Evolutionary conservation across 2,113 vertebrate species (phyloP), one percentile per base, ranked within the genome.

Genomic region (Halcyon senegalensis): DNA sequence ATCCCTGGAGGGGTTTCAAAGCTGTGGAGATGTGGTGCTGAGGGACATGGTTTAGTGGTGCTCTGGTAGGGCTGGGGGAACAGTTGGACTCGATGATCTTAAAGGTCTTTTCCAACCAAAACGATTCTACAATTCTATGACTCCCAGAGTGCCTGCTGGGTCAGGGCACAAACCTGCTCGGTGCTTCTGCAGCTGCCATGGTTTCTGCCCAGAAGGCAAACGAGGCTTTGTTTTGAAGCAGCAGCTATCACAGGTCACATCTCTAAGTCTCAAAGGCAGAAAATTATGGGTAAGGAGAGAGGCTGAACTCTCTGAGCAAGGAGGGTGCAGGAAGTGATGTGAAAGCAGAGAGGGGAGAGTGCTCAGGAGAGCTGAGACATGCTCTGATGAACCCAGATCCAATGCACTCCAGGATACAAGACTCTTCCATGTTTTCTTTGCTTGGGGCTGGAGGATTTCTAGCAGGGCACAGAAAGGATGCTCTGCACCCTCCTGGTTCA

Each of bases 151-250:
- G 15, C n/a, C 27, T 20, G 50, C 41, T 1, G 30, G n/a, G 35
- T 35, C 4, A 1, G 76, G 68, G 13, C 77, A 66, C 60, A 66
- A 50, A 59, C 41, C 30, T 2, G 1, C 50, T 35, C 1, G 1
- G 50, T 28, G 41, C 80, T 69, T 15, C 39, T 60, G n/a, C 33
- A 24, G 55, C 60, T 14, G 31, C 30, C 5, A 0, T 9, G 5
- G 12, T 16, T 48, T 63, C 43, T 58, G 50, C 35, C 66, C 64
- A 58, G 64, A 58, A 43, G 18, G 50, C 41, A 48, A 43, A 50
- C 2, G 12, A 50, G 51, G 51, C 23, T 33, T 72, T 0, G 2
- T 44, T 50, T 28, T 0, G 15, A 64, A 41, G 50, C 35, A 31
- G 51, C 67, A 27, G 44, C 33, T 44, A 20, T 4, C 28, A n/a